Conservation (phyloP, 23 tunicate species). For the Phallusia fumigata region DNA sequence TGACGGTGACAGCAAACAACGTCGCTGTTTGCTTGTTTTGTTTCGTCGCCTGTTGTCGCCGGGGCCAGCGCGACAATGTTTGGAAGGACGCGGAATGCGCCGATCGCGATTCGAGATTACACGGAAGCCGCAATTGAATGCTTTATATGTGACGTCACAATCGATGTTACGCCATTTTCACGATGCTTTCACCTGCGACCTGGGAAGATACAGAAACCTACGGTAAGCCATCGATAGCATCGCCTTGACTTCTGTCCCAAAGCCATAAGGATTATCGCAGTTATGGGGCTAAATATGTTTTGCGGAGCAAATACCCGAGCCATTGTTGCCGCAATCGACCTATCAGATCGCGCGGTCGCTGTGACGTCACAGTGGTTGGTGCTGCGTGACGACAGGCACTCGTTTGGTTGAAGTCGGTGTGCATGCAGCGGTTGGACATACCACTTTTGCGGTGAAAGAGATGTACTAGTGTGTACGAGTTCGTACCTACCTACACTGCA, state of each 20-base stretch:
- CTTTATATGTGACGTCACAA: background rate
- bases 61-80: background rate
- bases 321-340: slow-evolving; percentile 1
- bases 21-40: background rate
- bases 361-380: background rate
- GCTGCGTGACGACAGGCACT: background rate
- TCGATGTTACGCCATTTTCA: too few species aligned
- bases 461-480: too few species aligned
- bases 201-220: background rate
- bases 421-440: too few species aligned
- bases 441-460: too few species aligned
- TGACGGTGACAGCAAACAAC: background rate
- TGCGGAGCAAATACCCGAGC: background rate
- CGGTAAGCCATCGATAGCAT: background rate
- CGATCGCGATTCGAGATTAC: too few species aligned
- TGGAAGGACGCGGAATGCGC: slow-evolving; percentile 7
- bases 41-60: background rate
- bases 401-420: too few species aligned
- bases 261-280: background rate
- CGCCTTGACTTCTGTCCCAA: background rate
- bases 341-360: background rate
- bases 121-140: too few species aligned
- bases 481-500: too few species aligned
- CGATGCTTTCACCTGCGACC: background rate
- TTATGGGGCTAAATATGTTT: slow-evolving; percentile 1